phyloP scores from a whole-genome alignment of 2,888 invertebrate species.

The Drosophila maculinotata region DNA sequence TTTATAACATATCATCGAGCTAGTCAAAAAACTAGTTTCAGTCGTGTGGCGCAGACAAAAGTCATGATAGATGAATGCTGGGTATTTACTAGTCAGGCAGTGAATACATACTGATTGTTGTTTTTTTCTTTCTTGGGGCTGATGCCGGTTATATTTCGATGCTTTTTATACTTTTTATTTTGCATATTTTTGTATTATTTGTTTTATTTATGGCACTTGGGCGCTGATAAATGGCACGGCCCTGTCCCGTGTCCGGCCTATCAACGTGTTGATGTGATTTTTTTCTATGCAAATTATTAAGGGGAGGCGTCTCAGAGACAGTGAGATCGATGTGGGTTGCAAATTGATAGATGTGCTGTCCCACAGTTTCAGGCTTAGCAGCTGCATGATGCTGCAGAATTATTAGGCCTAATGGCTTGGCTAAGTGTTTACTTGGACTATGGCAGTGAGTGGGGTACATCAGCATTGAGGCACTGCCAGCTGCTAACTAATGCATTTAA shows the following conservation, averaged over 20 bases:
- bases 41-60: no score
- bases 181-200: slow-evolving; percentile 78
- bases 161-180: slow-evolving; percentile 66
- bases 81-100: slow-evolving; percentile 4
- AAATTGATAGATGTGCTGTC: slow-evolving; percentile 50
- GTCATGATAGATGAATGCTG: background rate
- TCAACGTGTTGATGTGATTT: slow-evolving; percentile 79
- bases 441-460: background rate
- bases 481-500: slow-evolving; percentile 49
- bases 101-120: background rate
- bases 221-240: slow-evolving; percentile 70
- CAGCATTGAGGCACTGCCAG: slow-evolving; percentile 20
- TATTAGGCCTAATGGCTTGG: slow-evolving; percentile 32
- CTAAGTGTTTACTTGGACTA: slow-evolving; percentile 22
- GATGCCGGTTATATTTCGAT: slow-evolving; percentile 42
- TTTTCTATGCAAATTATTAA: slow-evolving; percentile 46
- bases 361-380: slow-evolving; percentile 23
- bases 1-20: no score
- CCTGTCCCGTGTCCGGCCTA: slow-evolving; percentile 41
- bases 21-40: no score
- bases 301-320: background rate
- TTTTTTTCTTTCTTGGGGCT: slow-evolving; percentile 6
- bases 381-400: slow-evolving; percentile 32
- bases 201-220: slow-evolving; percentile 74
- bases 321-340: slow-evolving; percentile 42